Conservation (phyloP, 1,140 invertebrate species). For the Rhyacophila brunnea region DNA sequence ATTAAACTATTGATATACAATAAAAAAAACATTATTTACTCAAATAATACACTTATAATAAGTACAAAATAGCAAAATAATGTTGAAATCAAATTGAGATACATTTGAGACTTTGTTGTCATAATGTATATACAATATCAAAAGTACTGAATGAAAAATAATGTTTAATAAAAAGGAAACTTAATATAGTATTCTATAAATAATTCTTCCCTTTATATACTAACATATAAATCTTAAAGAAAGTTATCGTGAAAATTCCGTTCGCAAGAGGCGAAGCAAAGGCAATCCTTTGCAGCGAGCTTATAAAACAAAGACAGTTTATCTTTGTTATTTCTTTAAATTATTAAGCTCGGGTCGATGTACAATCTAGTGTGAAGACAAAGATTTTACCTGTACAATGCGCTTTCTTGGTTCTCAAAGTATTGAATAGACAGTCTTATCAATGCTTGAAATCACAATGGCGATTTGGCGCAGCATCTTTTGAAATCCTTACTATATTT, state of each 20-base stretch:
- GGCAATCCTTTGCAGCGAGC: constrained; percentile 8
- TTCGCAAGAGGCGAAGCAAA: not conserved
- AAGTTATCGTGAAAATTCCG: constrained; percentile 2
- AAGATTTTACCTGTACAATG: constrained; percentile 24
- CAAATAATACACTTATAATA: too few species aligned
- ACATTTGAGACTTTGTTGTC: too few species aligned
- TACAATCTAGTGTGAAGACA: constrained; percentile 6
- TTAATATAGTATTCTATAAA: not conserved
- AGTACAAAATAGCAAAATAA: too few species aligned
- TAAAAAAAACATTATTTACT: too few species aligned
- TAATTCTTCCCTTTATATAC: not conserved
- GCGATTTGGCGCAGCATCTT: too few species aligned
- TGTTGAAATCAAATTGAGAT: too few species aligned
- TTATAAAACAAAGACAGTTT: constrained; percentile 25
- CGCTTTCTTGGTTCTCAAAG: not conserved
- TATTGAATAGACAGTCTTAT: not conserved
- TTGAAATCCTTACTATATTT: too few species aligned
- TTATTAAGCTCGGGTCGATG: constrained; percentile 25
- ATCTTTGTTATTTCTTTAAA: constrained; percentile 30
- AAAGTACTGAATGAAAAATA: too few species aligned
- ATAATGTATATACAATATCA: too few species aligned
- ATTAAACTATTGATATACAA: too few species aligned
- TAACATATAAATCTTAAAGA: not conserved
- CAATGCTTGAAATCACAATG: constrained; percentile 12
- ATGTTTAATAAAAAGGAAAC: not conserved